Evolutionary conservation across 2,888 invertebrate species (phyloP).

Genomic region (Volucella bombylans): DNA sequence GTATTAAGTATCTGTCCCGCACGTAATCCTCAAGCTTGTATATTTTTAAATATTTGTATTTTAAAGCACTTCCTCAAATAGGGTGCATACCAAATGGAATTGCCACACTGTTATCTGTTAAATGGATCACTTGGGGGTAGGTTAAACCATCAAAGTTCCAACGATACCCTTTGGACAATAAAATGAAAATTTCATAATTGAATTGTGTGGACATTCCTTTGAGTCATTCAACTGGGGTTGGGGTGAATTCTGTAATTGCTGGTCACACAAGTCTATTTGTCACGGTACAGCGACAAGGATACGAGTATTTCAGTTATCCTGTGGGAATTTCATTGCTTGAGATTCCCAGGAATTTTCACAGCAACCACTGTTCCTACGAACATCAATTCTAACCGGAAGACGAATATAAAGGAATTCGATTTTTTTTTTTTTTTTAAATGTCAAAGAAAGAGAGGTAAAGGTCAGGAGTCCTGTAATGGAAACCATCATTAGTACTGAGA

Average conservation of each 20-base stretch:
- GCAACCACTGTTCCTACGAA: not conserved
- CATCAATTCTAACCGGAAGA: slow-evolving; percentile 33
- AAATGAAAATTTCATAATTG: slow-evolving; percentile 45
- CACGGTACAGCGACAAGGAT: slow-evolving; percentile 40
- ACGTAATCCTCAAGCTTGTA: slow-evolving; percentile 44
- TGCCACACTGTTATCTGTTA: slow-evolving; percentile 41
- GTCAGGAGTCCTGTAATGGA: slow-evolving; percentile 2
- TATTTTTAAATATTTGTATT: slow-evolving; percentile 15
- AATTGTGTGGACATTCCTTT: slow-evolving; percentile 38
- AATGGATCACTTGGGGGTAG: slow-evolving; percentile 37
- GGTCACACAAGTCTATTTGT: slow-evolving; percentile 54
- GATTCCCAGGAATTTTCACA: slow-evolving; percentile 47
- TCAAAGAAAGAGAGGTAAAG: not conserved
- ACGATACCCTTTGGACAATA: slow-evolving; percentile 27
- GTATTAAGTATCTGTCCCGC: slow-evolving; percentile 45
- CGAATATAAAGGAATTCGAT: slow-evolving; percentile 29
- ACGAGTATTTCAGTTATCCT: slow-evolving; percentile 39
- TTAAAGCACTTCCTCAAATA: slow-evolving; percentile 21
- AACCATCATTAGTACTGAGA: slow-evolving; percentile 35
- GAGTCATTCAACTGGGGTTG: slow-evolving; percentile 33
- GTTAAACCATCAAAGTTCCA: slow-evolving; percentile 15
- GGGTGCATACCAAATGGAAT: slow-evolving; percentile 62
- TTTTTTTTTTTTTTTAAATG: slow-evolving; percentile 28
- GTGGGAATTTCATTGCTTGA: slow-evolving; percentile 46
- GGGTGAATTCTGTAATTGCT: slow-evolving; percentile 59